Conservation (phyloP, 2,888 invertebrate species). For the Ypsolopha scabrella region DNA sequence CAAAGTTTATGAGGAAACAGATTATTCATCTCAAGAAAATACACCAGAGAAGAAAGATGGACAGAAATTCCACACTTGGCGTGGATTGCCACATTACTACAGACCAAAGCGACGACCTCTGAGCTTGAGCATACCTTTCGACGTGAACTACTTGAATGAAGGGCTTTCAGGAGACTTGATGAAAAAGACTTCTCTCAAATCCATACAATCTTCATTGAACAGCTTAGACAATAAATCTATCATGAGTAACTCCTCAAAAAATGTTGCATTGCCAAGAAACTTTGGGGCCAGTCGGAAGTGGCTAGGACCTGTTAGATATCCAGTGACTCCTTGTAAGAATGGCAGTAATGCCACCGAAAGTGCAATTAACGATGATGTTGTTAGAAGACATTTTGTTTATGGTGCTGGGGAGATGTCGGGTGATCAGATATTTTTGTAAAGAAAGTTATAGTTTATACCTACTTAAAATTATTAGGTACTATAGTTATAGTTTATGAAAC, state of each 20-base stretch:
- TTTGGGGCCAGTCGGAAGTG: constrained; percentile 71
- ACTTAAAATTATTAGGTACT: background rate
- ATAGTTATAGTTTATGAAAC: background rate
- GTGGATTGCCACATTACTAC: constrained; percentile 31
- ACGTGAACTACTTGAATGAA: constrained; percentile 42
- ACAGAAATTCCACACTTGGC: constrained; percentile 57
- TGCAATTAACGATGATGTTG: constrained; percentile 48
- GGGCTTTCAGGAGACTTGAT: constrained; percentile 26
- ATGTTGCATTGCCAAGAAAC: constrained; percentile 69
- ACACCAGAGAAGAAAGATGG: constrained; percentile 40
- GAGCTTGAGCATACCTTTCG: constrained; percentile 54
- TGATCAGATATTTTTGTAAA: constrained; percentile 74
- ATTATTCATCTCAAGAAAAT: constrained; percentile 46
- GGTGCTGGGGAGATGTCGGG: constrained; percentile 70
- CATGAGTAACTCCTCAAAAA: constrained; percentile 41
- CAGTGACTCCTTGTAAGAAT: constrained; percentile 74
- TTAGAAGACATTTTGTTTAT: constrained; percentile 56
- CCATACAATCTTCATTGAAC: constrained; percentile 49
- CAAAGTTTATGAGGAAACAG: constrained; percentile 43
- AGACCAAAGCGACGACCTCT: constrained; percentile 45
- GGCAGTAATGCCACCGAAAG: constrained; percentile 28
- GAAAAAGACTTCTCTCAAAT: constrained; percentile 46
- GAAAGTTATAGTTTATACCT: background rate
- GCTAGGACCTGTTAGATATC: constrained; percentile 74
- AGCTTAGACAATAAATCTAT: constrained; percentile 40